Percentiles rank a stretch among this genome's conserved stretches.
These are phyloP conservation scores for Cynopterus sphinx DNA, from an alignment of 2,797 vertebrate species.

Conservation along the genomic window DNA sequence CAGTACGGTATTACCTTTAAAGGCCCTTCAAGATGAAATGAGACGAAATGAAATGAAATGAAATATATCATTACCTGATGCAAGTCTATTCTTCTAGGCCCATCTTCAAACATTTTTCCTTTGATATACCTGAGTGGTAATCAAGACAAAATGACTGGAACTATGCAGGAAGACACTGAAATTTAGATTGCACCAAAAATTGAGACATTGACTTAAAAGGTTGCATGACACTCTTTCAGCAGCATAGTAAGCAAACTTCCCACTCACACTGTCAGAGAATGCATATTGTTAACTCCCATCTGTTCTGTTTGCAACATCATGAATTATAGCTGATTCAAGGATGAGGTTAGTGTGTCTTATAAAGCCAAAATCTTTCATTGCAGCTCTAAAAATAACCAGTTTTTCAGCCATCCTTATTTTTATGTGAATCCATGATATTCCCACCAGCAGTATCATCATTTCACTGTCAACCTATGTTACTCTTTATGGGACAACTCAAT, in stretches of 20 bases:
- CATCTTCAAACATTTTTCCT: conserved; percentile 10
- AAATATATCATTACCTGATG: not conserved
- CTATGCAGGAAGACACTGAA: not conserved
- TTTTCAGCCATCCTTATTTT: not conserved
- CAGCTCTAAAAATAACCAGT: not conserved
- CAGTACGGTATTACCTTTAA: not conserved
- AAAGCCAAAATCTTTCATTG: not conserved
- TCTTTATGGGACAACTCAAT: not conserved
- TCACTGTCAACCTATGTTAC: not conserved
- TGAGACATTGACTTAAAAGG: not conserved
- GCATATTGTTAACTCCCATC: not conserved
- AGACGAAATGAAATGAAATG: too few species aligned
- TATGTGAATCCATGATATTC: not conserved
- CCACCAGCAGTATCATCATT: not conserved
- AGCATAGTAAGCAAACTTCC: not conserved
- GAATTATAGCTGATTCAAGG: conserved; percentile 14
- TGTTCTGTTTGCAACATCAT: not conserved
- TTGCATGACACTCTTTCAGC: not conserved
- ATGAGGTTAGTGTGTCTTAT: not conserved
- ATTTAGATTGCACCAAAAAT: not conserved
- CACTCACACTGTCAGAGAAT: not conserved
- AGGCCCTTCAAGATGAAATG: not conserved
- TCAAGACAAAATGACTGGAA: not conserved
- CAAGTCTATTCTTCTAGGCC: not conserved
- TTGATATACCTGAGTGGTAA: not conserved